phyloP scores from a whole-genome alignment of 1,140 invertebrate genomes.

The Colletes gigas region DNA sequence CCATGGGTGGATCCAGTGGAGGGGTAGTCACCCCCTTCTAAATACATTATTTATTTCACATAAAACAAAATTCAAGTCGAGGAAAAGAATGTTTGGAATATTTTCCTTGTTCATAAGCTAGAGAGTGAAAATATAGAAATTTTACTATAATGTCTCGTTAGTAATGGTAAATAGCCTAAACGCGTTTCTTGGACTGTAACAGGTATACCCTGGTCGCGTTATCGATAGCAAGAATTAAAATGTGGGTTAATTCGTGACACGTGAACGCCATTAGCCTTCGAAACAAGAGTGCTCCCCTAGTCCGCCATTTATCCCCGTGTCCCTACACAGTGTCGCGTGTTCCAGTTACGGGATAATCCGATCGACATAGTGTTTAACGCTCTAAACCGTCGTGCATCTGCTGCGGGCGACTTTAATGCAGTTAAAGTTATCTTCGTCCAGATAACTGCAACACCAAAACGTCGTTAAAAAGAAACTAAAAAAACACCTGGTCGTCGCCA shows the following conservation, averaged over 20 bases:
- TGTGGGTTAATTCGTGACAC: slow-evolving; percentile 43
- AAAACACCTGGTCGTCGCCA: background rate
- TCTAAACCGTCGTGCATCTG: slow-evolving; percentile 1
- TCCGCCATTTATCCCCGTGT: slow-evolving; percentile 23
- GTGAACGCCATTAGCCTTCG: slow-evolving; percentile 45
- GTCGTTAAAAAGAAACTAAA: background rate
- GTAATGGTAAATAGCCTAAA: no score
- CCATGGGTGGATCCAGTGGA: no score
- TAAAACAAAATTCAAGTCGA: no score
- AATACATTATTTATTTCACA: no score
- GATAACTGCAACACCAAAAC: background rate
- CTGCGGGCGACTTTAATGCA: slow-evolving; percentile 12
- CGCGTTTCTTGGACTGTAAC: background rate
- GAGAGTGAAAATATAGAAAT: no score
- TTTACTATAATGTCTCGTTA: no score
- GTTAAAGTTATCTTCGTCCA: background rate
- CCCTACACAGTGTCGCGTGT: slow-evolving; percentile 41
- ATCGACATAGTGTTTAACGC: slow-evolving; percentile 43
- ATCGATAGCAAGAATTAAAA: slow-evolving; percentile 16
- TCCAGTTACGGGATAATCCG: slow-evolving; percentile 37
- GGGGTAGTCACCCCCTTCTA: no score
- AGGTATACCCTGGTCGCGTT: background rate
- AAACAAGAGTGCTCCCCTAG: slow-evolving; percentile 28
- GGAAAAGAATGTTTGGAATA: no score
- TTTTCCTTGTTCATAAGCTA: no score